Evolutionary conservation across 2,113 vertebrate species (phyloP).

Genomic region (Psephotus haematonotus): DNA sequence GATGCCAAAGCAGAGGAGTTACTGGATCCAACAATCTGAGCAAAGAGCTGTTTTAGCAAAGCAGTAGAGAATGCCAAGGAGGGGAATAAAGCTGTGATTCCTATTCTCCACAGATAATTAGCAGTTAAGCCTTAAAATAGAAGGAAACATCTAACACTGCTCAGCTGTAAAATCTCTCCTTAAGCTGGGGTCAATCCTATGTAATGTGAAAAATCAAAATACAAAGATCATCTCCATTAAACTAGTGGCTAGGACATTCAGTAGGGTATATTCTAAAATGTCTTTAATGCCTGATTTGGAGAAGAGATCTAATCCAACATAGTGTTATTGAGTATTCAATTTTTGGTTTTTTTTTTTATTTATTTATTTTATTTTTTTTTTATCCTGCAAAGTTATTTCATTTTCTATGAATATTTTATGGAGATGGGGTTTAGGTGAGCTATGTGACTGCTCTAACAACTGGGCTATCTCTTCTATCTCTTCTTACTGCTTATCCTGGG

Average conservation of each 20-base stretch:
- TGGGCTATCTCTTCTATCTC: neutral
- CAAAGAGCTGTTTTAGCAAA: neutral
- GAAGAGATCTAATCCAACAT: neutral
- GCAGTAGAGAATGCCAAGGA: neutral
- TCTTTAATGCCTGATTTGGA: neutral
- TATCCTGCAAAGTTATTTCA: neutral
- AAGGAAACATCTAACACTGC: neutral
- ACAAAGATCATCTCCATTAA: neutral
- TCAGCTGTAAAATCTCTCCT: neutral
- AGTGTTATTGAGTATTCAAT: neutral
- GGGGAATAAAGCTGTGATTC: neutral
- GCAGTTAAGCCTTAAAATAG: neutral
- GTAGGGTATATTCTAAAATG: neutral
- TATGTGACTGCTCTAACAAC: neutral
- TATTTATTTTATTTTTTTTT: too few species aligned
- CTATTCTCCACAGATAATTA: neutral
- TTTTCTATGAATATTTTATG: neutral
- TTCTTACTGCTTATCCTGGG: neutral
- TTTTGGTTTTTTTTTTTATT: neutral
- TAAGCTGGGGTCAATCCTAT: neutral
- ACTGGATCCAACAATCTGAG: neutral
- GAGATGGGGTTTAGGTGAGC: neutral
- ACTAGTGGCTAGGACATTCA: neutral
- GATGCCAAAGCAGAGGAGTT: neutral
- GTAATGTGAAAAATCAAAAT: neutral